A percentile compares a stretch with the other conserved stretches of the same genome.
phyloP scores from a whole-genome alignment of 2,888 invertebrate species.

The Phrixothrix hirtus region DNA sequence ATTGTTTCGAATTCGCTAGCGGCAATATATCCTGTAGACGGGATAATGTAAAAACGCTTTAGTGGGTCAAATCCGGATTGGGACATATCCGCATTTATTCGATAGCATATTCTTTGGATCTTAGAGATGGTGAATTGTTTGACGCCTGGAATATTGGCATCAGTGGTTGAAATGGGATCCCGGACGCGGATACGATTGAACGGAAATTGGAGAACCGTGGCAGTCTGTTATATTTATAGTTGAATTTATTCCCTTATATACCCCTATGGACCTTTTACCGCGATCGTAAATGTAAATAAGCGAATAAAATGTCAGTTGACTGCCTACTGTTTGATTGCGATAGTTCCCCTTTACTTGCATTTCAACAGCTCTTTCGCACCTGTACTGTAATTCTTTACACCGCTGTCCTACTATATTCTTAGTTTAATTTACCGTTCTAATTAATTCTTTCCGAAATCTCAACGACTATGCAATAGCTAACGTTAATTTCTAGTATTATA shows the following conservation, averaged over 20 bases:
- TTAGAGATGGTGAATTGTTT: conserved; percentile 40
- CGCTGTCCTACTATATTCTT: too few species aligned
- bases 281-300: conserved; percentile 40
- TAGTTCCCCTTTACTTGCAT: conserved; percentile 10
- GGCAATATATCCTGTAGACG: conserved; percentile 9
- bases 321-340: conserved; percentile 18
- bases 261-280: conserved; percentile 35
- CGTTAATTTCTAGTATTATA: too few species aligned
- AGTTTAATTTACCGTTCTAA: too few species aligned
- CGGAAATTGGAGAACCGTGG: conserved; percentile 41
- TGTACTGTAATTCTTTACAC: conserved; percentile 8
- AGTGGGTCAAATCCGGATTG: conserved; percentile 10
- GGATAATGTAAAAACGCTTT: conserved; percentile 14
- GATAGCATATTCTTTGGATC: conserved; percentile 39
- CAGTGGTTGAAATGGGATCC: conserved; percentile 40
- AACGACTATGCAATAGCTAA: too few species aligned
- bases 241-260: conserved; percentile 36
- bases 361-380: conserved; percentile 5
- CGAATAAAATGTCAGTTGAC: conserved; percentile 14
- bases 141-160: conserved; percentile 39
- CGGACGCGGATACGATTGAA: conserved; percentile 40
- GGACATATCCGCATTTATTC: conserved; percentile 22
- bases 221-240: conserved; percentile 42
- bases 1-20: conserved; percentile 11
- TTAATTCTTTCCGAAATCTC: too few species aligned